Conservation (phyloP, 2,113 vertebrate genomes). For the Nibea coibor region DNA sequence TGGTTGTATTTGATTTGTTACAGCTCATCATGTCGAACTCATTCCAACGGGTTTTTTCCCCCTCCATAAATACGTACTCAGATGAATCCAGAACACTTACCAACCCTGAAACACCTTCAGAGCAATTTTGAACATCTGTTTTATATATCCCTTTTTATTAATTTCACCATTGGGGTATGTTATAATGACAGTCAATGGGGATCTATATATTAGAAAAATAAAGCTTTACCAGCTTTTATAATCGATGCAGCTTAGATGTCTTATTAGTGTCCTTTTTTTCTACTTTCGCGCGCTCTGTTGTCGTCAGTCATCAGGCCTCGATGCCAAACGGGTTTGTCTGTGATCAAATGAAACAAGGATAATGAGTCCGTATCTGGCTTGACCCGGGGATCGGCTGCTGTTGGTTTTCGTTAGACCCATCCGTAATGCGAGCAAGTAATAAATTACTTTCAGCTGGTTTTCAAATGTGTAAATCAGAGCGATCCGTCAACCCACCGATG, state of each 20-base stretch:
- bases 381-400: neutral
- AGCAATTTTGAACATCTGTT: constrained; percentile 2
- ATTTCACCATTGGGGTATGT: neutral
- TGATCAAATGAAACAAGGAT: neutral
- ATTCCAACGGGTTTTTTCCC: neutral
- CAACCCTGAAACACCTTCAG: neutral
- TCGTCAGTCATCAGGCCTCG: neutral
- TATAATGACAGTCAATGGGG: neutral
- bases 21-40: constrained; percentile 2
- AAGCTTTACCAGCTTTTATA: neutral
- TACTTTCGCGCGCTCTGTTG: neutral
- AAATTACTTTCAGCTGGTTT: constrained; percentile 9
- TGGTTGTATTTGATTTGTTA: constrained; percentile 5
- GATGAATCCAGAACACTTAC: neutral
- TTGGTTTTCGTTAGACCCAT: constrained; percentile 9
- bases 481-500: constrained; percentile 15
- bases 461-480: neutral
- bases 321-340: neutral
- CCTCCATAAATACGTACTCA: neutral
- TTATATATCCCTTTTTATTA: neutral
- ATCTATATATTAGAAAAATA: neutral
- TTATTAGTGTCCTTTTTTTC: too few species aligned
- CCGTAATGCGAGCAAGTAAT: constrained; percentile 4
- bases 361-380: neutral
- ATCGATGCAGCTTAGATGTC: neutral